Conservation (phyloP, 2,888 invertebrate species). For the Coelopa pilipes region DNA sequence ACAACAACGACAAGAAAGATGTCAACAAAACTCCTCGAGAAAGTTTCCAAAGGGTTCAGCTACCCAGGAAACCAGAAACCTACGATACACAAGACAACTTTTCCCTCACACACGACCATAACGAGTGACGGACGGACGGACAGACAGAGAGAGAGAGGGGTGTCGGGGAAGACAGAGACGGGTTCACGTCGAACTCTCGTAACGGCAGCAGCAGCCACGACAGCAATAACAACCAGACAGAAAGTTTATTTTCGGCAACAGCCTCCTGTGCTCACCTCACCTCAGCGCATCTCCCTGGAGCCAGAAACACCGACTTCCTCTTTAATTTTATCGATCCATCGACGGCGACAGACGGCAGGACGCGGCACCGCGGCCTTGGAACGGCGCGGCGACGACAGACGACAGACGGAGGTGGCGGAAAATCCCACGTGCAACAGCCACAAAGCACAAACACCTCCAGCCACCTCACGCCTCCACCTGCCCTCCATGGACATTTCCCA, state of each 20-base stretch:
- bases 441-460: no score
- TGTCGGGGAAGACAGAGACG: no score
- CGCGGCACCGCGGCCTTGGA: slow-evolving; percentile 37
- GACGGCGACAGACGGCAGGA: neutral
- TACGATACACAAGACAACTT: no score
- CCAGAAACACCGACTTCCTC: slow-evolving; percentile 38
- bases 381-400: slow-evolving; percentile 37
- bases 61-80: neutral
- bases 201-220: no score
- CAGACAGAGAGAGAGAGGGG: neutral
- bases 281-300: no score
- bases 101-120: no score
- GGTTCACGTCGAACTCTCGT: no score
- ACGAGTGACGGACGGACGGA: no score
- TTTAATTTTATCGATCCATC: slow-evolving; percentile 51
- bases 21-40: slow-evolving; percentile 36
- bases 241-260: slow-evolving; percentile 1
- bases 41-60: neutral
- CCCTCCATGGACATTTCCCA: no score
- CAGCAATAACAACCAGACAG: neutral
- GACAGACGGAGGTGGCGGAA: neutral
- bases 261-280: neutral
- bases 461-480: no score
- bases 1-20: no score
- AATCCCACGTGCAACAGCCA: no score